Evolutionary conservation across 2,113 vertebrate genomes (phyloP).

Genomic region (Caretta caretta): DNA sequence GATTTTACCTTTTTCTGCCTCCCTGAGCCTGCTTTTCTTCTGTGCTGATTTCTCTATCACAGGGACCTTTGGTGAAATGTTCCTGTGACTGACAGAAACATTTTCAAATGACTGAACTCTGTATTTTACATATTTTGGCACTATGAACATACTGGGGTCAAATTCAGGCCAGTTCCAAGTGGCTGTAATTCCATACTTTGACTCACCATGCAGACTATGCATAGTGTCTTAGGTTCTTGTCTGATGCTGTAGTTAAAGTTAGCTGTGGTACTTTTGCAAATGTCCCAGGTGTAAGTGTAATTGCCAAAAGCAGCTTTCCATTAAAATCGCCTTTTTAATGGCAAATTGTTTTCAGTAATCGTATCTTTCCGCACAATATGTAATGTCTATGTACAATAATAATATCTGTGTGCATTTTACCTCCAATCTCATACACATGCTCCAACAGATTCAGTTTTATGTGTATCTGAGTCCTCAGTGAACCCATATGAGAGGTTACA

Average conservation of each 20-base stretch:
- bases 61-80: not conserved
- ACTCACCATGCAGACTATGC: not conserved
- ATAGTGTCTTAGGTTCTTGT: not conserved
- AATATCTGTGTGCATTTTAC: not conserved
- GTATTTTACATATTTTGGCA: not conserved
- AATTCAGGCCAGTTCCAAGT: not conserved
- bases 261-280: not conserved
- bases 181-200: not conserved
- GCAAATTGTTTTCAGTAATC: not conserved
- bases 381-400: not conserved
- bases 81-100: not conserved
- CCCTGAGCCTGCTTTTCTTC: not conserved
- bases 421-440: not conserved
- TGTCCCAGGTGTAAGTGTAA: not conserved
- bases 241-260: not conserved
- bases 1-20: not conserved
- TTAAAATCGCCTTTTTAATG: not conserved
- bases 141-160: not conserved
- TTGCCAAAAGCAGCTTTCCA: not conserved
- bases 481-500: fast-evolving
- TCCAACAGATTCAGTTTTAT: not conserved
- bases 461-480: not conserved
- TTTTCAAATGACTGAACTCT: not conserved
- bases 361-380: fast-evolving
- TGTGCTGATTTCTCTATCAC: not conserved